Base-by-base conservation (phyloP, 2,888 invertebrate genomes). In the Heliconius aoede region DNA sequence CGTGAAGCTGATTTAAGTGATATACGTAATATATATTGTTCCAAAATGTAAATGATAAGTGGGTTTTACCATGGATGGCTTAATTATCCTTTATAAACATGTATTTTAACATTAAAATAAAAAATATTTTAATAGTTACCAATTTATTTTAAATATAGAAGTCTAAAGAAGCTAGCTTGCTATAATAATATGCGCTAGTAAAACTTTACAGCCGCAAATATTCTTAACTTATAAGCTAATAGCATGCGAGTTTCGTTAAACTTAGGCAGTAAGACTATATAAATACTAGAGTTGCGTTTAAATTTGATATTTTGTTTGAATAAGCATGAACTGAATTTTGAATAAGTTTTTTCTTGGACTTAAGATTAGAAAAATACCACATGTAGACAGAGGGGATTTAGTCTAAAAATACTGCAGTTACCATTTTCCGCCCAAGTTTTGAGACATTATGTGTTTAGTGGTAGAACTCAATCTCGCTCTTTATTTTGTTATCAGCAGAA, bases 151-250 rank as follows among this genome's bases (percentile, higher is more conserved):
- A 65, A 32, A 24, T 36, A 36, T 64, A 36, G 36, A 64, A 65
- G 13, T 65, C 36, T 65, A 36, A 24, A 36, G 65, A 40, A 36
- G 15, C 65, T 36, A 65, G 65, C 68, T 64, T 51, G 15, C 55
- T n/a, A 69, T 87, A 86, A 88, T 86, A 87, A 83, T 86, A 86
- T 83, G 77, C 80, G 73, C 84, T 84, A 86, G 89, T 88, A 88
- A 89, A 87, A 86, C 85, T 85, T 85, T 82, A 82, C 80, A 82
- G 84, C 81, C 83, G 83, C 85, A 88, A 86, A 87, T 87, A 76
- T 73, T 73, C 46, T 87, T 87, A 88, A 88, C 88, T 85, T 85
- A 82, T 82, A 79, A 80, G 76, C 78, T 81, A 81, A 84, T 85
- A 83, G 84, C 55, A 51, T 72, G 61, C 32, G 46, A 58, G 72